These are phyloP conservation scores for Tor tambroides DNA, from an alignment of 2,113 vertebrate genomes.

Conservation along the genomic window DNA sequence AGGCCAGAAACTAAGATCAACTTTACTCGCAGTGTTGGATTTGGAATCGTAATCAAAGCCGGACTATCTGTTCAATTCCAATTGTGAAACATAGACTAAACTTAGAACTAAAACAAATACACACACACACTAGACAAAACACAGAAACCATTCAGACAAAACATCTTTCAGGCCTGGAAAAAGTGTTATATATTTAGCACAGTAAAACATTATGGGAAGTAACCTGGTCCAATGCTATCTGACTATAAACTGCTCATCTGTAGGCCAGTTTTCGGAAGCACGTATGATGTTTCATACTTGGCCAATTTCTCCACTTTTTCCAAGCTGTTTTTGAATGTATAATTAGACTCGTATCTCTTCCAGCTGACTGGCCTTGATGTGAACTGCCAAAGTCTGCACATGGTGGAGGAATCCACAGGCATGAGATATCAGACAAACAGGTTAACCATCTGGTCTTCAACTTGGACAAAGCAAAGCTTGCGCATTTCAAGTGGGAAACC, in stretches of 20 bases:
- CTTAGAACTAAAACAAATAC: conserved; percentile 50
- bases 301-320: conserved; percentile 56
- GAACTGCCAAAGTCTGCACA: conserved; percentile 67
- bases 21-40: conserved; percentile 31
- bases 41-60: conserved; percentile 41
- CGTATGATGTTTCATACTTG: conserved; percentile 45
- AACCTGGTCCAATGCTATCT: neutral
- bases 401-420: conserved; percentile 72
- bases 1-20: conserved; percentile 50
- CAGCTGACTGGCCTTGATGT: conserved; percentile 71
- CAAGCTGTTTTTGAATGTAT: conserved; percentile 65
- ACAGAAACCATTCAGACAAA: conserved; percentile 34
- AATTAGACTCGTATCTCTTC: conserved; percentile 73
- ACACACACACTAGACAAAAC: conserved; percentile 47
- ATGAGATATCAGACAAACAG: conserved; percentile 73
- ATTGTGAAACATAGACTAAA: conserved; percentile 46
- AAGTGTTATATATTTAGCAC: neutral
- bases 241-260: neutral
- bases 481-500: conserved; percentile 71
- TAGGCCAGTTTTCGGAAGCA: conserved; percentile 22
- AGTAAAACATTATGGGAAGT: conserved; percentile 18
- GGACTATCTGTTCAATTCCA: conserved; percentile 36
- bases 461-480: conserved; percentile 69
- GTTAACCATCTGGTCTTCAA: conserved; percentile 77
- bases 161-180: neutral